A percentile compares a stretch with the other conserved stretches of the same genome.
Conservation (phyloP, 2,888 invertebrate genomes). For the Drosophila mettleri region DNA sequence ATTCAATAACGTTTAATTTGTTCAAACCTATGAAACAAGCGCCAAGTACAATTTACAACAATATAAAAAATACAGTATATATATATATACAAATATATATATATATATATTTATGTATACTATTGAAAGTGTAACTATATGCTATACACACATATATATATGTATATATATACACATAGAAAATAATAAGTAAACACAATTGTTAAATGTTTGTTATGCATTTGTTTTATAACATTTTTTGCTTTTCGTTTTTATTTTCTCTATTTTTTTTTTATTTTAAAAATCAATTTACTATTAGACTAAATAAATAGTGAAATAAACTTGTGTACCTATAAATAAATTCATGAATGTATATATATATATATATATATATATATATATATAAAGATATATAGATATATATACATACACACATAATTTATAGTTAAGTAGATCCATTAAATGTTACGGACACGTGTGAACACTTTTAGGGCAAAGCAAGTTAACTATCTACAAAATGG, state of each 20-base stretch:
- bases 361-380: conserved; percentile 7
- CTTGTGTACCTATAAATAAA: conserved; percentile 73
- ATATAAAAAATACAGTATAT: conserved; percentile 3
- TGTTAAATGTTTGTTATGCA: conserved; percentile 80
- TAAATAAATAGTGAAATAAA: conserved; percentile 69
- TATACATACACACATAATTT: conserved; percentile 20
- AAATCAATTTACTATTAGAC: conserved; percentile 50
- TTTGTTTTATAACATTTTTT: conserved; percentile 59
- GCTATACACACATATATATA: not conserved
- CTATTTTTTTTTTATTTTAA: conserved; percentile 19
- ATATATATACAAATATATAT: not conserved
- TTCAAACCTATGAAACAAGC: conserved; percentile 25
- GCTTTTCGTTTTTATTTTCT: conserved; percentile 23
- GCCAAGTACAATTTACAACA: conserved; percentile 74
- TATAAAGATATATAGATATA: conserved; percentile 13
- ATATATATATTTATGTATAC: conserved; percentile 2
- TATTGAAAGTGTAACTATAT: not conserved
- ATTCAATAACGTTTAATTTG: conserved; percentile 31
- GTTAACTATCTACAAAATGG: conserved; percentile 42
- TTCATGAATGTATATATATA: conserved; percentile 21
- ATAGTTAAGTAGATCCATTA: conserved; percentile 53
- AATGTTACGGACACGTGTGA: conserved; percentile 60
- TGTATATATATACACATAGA: conserved; percentile 9
- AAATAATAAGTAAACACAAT: conserved; percentile 30
- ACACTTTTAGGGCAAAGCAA: conserved; percentile 52